Evolutionary conservation across 2,113 vertebrate species (phyloP), one percentile per base, ranked within the genome.

Genomic region (Phyllopteryx taeniolatus): DNA sequence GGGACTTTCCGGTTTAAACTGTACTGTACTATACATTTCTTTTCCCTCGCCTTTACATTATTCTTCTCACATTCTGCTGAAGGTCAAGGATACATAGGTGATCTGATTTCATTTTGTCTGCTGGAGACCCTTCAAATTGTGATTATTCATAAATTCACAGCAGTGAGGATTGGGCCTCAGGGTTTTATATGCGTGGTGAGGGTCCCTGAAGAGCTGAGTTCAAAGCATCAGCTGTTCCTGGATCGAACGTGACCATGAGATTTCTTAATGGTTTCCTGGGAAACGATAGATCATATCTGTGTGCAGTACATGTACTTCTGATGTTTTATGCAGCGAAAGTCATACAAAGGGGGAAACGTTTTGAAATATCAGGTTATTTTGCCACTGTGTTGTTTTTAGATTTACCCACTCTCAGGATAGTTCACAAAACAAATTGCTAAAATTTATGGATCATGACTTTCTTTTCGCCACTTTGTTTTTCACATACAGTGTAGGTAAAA

Each of bases 81-180:
- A 69, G 73, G 75, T 85, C 77, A 60, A 2, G 20, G 43, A 22
- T 44, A 33, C 7, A 9, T 3, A 53, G 65, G 27, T 2, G 14
- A 68, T 67, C 57, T 33, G 72, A 76, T 83, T 22, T 11, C 67
- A 14, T 71, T 78, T 78, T 60, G 47, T 75, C 72, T 77, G 65
- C 86, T 54, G 67, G 80, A 57, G 65, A 67, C 53, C 51, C 62
- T 15, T 51, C 9, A 47, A 87, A 65, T 79, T 70, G 71, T 68
- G 68, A 68, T 74, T 83, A 83, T 84, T 85, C 71, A 85, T 90
- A 74, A 66, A 82, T 77, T 75, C 59, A 49, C 68, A 33, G 67
- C 60, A 42, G 66, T 65, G 60, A 74, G 69, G 72, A 56, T 42
- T 31, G 11, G 35, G 68, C 68, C 77, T 57, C 42, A 35, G 69